Conservation (phyloP, 2,888 invertebrate species). For the Heliconius cydno region DNA sequence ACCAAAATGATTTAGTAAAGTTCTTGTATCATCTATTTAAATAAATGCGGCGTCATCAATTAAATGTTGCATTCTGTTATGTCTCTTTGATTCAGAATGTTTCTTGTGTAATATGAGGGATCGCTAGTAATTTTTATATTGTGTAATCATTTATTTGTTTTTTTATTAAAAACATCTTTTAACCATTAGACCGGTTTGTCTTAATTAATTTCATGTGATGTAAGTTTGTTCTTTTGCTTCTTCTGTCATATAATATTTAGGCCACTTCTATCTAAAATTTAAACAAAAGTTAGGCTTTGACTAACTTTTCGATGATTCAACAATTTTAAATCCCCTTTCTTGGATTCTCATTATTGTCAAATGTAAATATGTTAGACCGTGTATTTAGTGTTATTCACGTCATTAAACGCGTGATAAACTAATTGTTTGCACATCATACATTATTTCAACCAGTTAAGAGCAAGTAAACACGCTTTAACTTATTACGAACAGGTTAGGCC, state of each 20-base stretch:
- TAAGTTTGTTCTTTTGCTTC: background rate
- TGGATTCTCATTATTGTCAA: background rate
- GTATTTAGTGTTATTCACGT: background rate
- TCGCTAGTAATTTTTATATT: conserved; percentile 40
- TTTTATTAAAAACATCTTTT: conserved; percentile 24
- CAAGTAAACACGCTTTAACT: conserved; percentile 48
- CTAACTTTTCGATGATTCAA: background rate
- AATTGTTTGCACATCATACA: conserved; percentile 32
- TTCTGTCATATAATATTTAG: background rate
- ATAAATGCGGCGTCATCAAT: conserved; percentile 64
- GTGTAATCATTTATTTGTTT: conserved; percentile 30
- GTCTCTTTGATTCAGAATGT: conserved; percentile 44
- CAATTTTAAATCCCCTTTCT: background rate
- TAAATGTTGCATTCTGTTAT: conserved; percentile 63
- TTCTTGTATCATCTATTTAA: conserved; percentile 37
- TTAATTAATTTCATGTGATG: conserved; percentile 21
- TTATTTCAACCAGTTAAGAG: conserved; percentile 36
- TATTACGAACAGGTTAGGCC: conserved; percentile 53
- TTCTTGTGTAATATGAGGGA: conserved; percentile 41
- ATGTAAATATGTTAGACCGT: background rate
- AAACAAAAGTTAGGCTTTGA: background rate
- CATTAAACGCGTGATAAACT: conserved; percentile 28
- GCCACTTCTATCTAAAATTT: background rate
- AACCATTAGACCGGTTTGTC: conserved; percentile 11
- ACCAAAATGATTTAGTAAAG: background rate